Percentiles rank a stretch among this genome's conserved stretches.
Evolutionary conservation across 1,140 invertebrate genomes (phyloP).

Genomic region (Propsilocerus akamusi): DNA sequence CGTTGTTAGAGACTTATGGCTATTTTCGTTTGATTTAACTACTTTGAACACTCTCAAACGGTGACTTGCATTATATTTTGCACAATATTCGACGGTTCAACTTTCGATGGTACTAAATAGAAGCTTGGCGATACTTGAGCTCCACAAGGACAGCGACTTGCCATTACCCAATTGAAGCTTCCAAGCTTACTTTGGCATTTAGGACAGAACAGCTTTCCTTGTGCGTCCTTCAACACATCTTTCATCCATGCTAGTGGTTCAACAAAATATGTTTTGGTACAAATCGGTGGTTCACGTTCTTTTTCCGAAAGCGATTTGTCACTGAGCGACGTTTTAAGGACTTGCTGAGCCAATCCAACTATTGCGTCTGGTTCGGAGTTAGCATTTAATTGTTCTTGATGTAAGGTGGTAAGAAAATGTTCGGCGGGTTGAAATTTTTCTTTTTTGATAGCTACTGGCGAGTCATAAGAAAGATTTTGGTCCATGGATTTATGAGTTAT

Average conservation of each 20-base stretch:
- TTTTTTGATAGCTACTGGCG: too few relatives aligned
- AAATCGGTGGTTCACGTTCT: slow-evolving; percentile 19
- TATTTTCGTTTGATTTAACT: too few relatives aligned
- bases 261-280: slow-evolving; percentile 53
- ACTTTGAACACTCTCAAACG: not conserved
- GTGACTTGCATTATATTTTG: slow-evolving; percentile 44
- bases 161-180: slow-evolving; percentile 69
- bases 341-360: slow-evolving; percentile 19
- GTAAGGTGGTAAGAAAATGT: too few relatives aligned
- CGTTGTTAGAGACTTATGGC: too few relatives aligned
- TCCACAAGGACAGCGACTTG: slow-evolving; percentile 65
- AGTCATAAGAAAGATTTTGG: not conserved
- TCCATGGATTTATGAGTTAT: not conserved
- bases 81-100: slow-evolving; percentile 69
- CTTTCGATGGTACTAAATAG: slow-evolving; percentile 68
- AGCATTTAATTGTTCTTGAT: too few relatives aligned
- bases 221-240: slow-evolving; percentile 40
- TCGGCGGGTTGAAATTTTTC: too few relatives aligned
- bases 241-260: slow-evolving; percentile 72
- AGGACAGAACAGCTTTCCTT: slow-evolving; percentile 68
- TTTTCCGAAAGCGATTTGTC: slow-evolving; percentile 2
- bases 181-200: slow-evolving; percentile 63
- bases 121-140: slow-evolving; percentile 68
- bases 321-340: slow-evolving; percentile 15
- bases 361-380: slow-evolving; percentile 11